Base-by-base conservation (phyloP, 2,888 invertebrate genomes). In the Orthosia gothica region DNA sequence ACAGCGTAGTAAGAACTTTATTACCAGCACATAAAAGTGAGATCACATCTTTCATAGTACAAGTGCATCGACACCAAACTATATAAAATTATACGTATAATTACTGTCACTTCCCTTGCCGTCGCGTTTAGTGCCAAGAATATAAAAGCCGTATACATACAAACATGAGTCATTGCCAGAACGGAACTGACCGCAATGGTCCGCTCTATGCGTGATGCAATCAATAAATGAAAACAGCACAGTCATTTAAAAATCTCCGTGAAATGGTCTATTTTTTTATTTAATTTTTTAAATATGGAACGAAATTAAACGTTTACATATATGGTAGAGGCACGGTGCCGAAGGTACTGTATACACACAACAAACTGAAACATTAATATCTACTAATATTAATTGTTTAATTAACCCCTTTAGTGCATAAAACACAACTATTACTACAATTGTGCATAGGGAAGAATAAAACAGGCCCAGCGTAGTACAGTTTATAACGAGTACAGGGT, bases 101-200 rank as follows among this genome's bases (percentile, higher is more conserved):
- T 89, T 86, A 90, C 89, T 88, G 88, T 82, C 81, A 86, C 90
- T 92, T 93, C 92, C 93, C 91, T 74, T 79, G 84, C 82, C 83
- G 81, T 85, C 67, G 76, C 82, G 89, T 88, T 89, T 87, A 82
- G 90, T 92, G 93, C 92, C 92, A 93, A 92, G 91, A 92, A 89
- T 90, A 90, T 84, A 89, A 89, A 87, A 87, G 86, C 85, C 74
- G 73, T 72, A 70, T 72, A 70, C 69, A 85, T 74, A 83, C 81
- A 83, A 65, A 81, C 82, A 83, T 61, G 93, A 93, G 76, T 93
- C 93, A 93, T 72, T 86, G 88, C 86, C 89, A 88, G 85, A 83
- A 84, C 79, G 85, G 47, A 74, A 49, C 62, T 49, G 59, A 75
- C 63, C 72, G 79, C 69, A 77, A 72, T 79, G 88, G 81, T 70